phyloP scores from a whole-genome alignment of 2,797 vertebrate species.

The Syngnathus rostellatus region DNA sequence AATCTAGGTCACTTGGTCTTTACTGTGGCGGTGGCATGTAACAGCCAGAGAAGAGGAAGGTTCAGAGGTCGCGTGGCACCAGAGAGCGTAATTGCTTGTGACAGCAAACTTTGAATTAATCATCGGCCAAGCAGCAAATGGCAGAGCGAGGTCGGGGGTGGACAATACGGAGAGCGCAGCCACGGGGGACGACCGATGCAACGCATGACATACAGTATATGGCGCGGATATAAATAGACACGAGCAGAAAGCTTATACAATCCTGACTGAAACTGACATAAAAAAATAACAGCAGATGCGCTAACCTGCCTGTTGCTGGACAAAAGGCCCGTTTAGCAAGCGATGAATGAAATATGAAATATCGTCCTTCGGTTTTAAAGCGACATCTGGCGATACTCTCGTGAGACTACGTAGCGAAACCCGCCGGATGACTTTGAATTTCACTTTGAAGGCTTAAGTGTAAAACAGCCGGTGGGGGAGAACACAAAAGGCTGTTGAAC shows the following conservation, averaged over 20 bases:
- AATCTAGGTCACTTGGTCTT: slow-evolving; percentile 45
- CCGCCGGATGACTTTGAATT: slow-evolving; percentile 2
- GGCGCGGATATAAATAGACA: slow-evolving; percentile 16
- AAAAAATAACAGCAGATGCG: background rate
- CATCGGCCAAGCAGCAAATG: slow-evolving; percentile 49
- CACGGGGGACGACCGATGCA: slow-evolving; percentile 23
- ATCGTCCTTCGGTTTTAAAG: background rate
- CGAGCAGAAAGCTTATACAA: background rate
- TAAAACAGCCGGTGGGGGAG: background rate
- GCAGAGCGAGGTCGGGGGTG: slow-evolving; percentile 28
- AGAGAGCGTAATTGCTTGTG: slow-evolving; percentile 45
- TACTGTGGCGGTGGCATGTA: slow-evolving; percentile 31
- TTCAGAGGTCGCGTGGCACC: slow-evolving; percentile 37
- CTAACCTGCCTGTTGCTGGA: background rate
- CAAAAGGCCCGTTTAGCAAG: background rate
- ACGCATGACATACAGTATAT: slow-evolving; percentile 27
- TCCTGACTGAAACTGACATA: background rate
- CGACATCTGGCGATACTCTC: slow-evolving; percentile 2
- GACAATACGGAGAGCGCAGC: slow-evolving; percentile 20
- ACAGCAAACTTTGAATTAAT: slow-evolving; percentile 63
- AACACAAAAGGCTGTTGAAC: slow-evolving; percentile 3
- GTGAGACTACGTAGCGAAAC: background rate
- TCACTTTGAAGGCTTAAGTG: slow-evolving; percentile 5
- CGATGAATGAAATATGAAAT: slow-evolving; percentile 6
- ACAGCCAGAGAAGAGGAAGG: slow-evolving; percentile 27